phyloP scores from a whole-genome alignment of 2,113 vertebrate species.

The Poeciliopsis retropinna region DNA sequence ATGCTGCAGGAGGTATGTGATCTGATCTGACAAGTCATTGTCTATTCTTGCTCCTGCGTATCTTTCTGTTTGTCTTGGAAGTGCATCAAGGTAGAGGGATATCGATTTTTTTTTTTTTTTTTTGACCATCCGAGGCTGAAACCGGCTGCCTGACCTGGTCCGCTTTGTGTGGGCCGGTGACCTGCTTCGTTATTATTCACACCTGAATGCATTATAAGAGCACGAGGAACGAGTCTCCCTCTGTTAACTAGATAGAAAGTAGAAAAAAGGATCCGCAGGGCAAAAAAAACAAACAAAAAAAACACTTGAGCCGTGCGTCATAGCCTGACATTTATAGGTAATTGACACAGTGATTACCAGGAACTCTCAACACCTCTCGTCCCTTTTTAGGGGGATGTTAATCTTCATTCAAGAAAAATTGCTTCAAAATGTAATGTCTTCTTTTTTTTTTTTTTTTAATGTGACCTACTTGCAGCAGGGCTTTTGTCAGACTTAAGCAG shows the following conservation, averaged over 20 bases:
- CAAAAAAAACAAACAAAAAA: neutral
- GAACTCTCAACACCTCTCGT: conserved; percentile 49
- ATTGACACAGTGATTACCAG: conserved; percentile 53
- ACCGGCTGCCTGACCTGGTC: conserved; percentile 5
- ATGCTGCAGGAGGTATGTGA: conserved; percentile 79
- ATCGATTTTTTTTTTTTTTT: neutral
- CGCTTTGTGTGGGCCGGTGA: conserved; percentile 19
- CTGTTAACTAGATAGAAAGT: conserved; percentile 21
- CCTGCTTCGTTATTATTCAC: conserved; percentile 40
- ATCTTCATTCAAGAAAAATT: conserved; percentile 44
- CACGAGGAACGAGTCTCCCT: conserved; percentile 24
- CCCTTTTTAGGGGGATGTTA: conserved; percentile 13
- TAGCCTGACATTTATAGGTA: conserved; percentile 34
- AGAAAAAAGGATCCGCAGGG: conserved; percentile 26
- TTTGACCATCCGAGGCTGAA: conserved; percentile 3
- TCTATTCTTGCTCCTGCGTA: neutral
- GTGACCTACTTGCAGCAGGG: conserved; percentile 73
- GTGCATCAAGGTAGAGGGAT: neutral
- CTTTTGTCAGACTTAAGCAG: conserved; percentile 30
- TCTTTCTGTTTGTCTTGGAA: neutral
- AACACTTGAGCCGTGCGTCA: conserved; percentile 63
- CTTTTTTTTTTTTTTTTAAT: conserved; percentile 67
- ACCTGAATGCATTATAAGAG: conserved; percentile 51
- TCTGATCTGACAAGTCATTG: neutral
- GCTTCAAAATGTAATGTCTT: conserved; percentile 61